Percentiles rank a stretch among this genome's conserved stretches.
Conservation (phyloP, 1,140 invertebrate species). For the Zaprionus kolodkinae region DNA sequence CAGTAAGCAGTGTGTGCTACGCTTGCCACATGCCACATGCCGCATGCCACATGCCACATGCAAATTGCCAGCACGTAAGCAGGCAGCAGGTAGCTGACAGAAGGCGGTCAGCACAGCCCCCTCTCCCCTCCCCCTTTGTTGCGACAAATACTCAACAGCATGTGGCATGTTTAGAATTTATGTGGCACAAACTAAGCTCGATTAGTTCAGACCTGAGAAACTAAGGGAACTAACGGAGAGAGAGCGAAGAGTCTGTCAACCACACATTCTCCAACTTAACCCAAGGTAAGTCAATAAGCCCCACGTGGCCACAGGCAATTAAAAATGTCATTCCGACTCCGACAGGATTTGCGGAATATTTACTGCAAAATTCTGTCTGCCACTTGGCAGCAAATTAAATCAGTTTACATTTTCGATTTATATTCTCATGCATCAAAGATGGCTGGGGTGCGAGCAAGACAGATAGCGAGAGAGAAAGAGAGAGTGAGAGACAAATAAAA, state of each 20-base stretch:
- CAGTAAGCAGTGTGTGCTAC: conserved; percentile 19
- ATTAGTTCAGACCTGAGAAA: not conserved
- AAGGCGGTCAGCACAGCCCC: no score
- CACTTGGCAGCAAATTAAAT: not conserved
- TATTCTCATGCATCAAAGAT: not conserved
- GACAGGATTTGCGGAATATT: not conserved
- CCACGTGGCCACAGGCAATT: not conserved
- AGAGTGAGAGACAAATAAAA: not conserved
- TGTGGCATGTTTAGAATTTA: conserved; percentile 36
- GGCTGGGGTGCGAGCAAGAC: not conserved
- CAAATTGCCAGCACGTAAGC: conserved; percentile 70
- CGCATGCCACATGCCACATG: conserved; percentile 41
- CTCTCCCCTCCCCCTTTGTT: not conserved
- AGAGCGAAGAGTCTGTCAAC: not conserved
- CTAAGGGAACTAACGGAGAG: no score
- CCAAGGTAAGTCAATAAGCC: not conserved
- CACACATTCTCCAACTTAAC: not conserved
- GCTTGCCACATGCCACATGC: conserved; percentile 29
- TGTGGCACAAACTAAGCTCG: not conserved
- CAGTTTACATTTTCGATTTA: not conserved
- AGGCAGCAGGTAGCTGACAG: conserved; percentile 23
- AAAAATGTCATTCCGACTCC: not conserved
- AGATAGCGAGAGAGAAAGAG: not conserved
- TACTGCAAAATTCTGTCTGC: not conserved
- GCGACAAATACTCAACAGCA: conserved; percentile 25